Conservation (phyloP, 1,140 invertebrate species). For the Habropoda laboriosa region DNA sequence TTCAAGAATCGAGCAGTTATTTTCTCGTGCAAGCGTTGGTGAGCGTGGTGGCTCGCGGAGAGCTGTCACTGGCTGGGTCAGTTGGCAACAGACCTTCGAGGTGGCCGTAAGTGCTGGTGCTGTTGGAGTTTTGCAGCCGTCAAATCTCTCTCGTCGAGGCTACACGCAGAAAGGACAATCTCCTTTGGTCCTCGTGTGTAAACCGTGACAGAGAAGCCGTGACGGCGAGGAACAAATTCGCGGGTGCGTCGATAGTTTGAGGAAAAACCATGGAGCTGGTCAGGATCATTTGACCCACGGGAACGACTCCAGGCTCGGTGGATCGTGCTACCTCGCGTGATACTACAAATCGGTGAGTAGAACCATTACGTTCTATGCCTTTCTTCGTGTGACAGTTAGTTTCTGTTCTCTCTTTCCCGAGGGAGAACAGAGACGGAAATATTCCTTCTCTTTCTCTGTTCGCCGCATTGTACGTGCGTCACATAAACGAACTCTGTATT, state of each 20-base stretch:
- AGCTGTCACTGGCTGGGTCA: slow-evolving; percentile 77
- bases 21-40: slow-evolving; percentile 46
- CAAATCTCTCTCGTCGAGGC: slow-evolving; percentile 23
- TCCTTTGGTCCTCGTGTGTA: not conserved
- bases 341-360: slow-evolving; percentile 75
- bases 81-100: slow-evolving; percentile 80
- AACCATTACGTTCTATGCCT: not conserved
- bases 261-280: slow-evolving; percentile 70
- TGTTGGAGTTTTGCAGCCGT: slow-evolving; percentile 10
- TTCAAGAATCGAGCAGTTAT: not conserved
- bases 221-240: slow-evolving; percentile 38
- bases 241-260: slow-evolving; percentile 53
- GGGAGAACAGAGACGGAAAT: too few species aligned
- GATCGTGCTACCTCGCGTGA: slow-evolving; percentile 72
- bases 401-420: too few species aligned
- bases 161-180: slow-evolving; percentile 18
- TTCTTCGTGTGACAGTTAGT: slow-evolving; percentile 14
- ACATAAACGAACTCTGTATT: not conserved
- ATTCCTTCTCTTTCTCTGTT: not conserved
- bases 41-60: slow-evolving; percentile 45
- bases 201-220: not conserved
- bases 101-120: slow-evolving; percentile 54
- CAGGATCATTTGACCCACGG: slow-evolving; percentile 78
- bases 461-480: not conserved
- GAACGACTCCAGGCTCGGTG: slow-evolving; percentile 77